Evolutionary conservation across 2,888 invertebrate genomes (phyloP), one percentile per base, ranked within the genome.

Genomic region (Craniophora ligustri): DNA sequence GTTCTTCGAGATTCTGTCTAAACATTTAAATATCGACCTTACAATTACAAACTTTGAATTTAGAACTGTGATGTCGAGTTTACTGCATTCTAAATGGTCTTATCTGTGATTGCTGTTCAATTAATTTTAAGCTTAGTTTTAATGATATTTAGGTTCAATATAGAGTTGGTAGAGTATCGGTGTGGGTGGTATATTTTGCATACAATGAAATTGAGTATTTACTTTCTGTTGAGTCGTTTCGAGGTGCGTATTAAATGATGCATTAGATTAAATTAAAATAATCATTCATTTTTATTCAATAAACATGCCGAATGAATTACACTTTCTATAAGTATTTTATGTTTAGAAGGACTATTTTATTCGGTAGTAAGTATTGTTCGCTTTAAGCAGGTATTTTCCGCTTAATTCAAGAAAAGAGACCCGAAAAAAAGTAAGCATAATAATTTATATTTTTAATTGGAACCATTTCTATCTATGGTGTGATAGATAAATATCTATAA

Each of bases 151-250:
- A 40, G 30, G 71, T 50, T 50, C 28, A 23, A 44, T 14, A 3
- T 49, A n/a, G 18, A 30, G 28, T 5, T 36, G 21, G 7, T 8
- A 15, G 1, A 23, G 10, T 13, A 44, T 21, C 40, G n/a, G 55
- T 2, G 67, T 75, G 68, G 76, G 76, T 71, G 77, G 72, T 11
- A 48, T 28, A 30, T 18, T 76, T 76, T 56, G 56, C 77, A 77
- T 77, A 77, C 77, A 77, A 77, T 74, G 26, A 11, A 35, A 46
- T 40, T 36, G 31, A 35, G 46, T 53, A 61, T 62, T 62, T 63
- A 56, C 47, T 62, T 67, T 63, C 45, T 31, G 47, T 48, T 39
- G 6, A 32, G 11, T 19, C 48, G 26, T 38, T 39, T 41, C 23
- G 49, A 32, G 15, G 5, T 13, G 23, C 14, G 11, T 51, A 44